Evolutionary conservation across 2,113 vertebrate genomes (phyloP).

Genomic region (Aegithalos caudatus): DNA sequence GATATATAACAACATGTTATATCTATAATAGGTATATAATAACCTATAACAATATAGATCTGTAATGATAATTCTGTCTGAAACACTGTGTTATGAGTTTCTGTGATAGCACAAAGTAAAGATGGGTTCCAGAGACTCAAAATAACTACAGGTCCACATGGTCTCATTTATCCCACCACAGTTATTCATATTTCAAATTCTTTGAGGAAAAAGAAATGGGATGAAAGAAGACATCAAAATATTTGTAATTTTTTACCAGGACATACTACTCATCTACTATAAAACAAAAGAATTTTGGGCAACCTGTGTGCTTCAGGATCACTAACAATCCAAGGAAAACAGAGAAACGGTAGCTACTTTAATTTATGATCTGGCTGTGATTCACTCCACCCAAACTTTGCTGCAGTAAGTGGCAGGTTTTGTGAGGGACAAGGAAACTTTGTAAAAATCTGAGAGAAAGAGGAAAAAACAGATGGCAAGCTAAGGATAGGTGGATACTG

Average conservation of each 20-base stretch:
- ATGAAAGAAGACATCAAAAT: background rate
- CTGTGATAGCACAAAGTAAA: background rate
- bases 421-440: background rate
- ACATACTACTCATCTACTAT: background rate
- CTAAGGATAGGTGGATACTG: background rate
- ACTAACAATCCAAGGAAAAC: background rate
- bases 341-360: background rate
- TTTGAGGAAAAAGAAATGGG: background rate
- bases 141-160: background rate
- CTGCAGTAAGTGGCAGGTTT: background rate
- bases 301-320: background rate
- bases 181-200: background rate
- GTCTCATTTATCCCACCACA: background rate
- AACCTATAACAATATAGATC: background rate
- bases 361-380: background rate
- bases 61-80: background rate
- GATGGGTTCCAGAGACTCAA: background rate
- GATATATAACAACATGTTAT: background rate
- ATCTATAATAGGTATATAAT: background rate
- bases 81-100: background rate
- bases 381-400: background rate
- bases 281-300: background rate
- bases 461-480: background rate
- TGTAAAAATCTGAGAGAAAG: background rate
- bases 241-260: background rate